These are phyloP conservation scores for Drosophila nannoptera DNA, from an alignment of 1,140 invertebrate species.

Conservation along the genomic window DNA sequence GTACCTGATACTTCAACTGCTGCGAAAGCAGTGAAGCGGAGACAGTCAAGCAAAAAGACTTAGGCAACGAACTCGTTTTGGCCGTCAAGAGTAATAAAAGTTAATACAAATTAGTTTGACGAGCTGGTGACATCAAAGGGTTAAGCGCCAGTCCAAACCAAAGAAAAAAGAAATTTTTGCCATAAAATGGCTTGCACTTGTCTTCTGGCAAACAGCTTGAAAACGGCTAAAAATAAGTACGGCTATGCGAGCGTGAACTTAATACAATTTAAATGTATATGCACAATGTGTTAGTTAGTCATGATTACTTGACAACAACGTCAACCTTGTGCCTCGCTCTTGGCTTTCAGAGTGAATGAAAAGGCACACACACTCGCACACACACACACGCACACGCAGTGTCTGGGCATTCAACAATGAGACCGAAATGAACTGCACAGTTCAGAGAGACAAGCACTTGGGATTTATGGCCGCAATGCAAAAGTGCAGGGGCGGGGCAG, in stretches of 20 bases:
- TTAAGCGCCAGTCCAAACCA: too few species aligned
- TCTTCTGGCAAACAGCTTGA: slow-evolving; percentile 11
- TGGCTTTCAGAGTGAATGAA: slow-evolving; percentile 66
- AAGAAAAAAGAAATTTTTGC: too few species aligned
- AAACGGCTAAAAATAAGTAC: slow-evolving; percentile 7
- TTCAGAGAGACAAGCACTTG: slow-evolving; percentile 58
- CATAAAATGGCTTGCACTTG: not conserved
- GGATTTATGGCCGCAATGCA: slow-evolving; percentile 57
- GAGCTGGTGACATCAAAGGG: not conserved
- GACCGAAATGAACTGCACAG: slow-evolving; percentile 44
- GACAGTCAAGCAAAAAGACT: slow-evolving; percentile 54
- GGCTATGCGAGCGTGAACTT: slow-evolving; percentile 24
- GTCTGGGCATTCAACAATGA: slow-evolving; percentile 47
- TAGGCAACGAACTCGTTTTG: slow-evolving; percentile 52
- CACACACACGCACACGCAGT: slow-evolving; percentile 26
- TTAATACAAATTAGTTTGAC: slow-evolving; percentile 2
- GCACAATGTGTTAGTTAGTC: slow-evolving; percentile 55
- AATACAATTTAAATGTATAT: slow-evolving; percentile 31
- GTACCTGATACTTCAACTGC: slow-evolving; percentile 31
- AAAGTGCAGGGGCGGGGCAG: slow-evolving; percentile 35
- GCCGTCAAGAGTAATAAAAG: not conserved
- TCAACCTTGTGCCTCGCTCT: slow-evolving; percentile 72
- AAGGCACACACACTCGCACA: slow-evolving; percentile 44
- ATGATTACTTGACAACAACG: slow-evolving; percentile 75
- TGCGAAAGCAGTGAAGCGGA: slow-evolving; percentile 12